A percentile compares a stretch with the other conserved stretches of the same genome.
Conservation (phyloP, 2,797 vertebrate species). For the Myiotriccus ornatus region DNA sequence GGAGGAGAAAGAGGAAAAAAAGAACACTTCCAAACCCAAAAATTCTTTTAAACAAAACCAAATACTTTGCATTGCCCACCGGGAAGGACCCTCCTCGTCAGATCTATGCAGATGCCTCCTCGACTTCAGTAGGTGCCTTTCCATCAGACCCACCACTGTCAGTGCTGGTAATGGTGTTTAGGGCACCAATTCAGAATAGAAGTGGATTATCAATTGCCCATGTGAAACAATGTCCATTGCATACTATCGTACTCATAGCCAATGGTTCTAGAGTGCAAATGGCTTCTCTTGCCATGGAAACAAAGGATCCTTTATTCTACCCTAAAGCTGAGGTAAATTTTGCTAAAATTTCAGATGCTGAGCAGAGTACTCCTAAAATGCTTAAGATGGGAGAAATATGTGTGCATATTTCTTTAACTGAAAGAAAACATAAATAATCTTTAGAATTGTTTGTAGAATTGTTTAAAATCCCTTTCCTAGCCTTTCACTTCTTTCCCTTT, state of each 20-base stretch:
- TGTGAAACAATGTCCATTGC: background rate
- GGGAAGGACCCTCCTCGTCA: background rate
- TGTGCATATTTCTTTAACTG: background rate
- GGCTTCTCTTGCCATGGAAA: background rate
- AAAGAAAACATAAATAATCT: background rate
- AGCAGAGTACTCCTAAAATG: background rate
- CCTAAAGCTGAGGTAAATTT: background rate
- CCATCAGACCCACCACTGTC: rapidly evolving
- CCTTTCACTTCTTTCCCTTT: background rate
- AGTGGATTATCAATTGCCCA: background rate
- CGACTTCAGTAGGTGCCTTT: background rate
- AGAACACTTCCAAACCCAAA: no score
- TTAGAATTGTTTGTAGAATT: background rate
- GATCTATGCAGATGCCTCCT: background rate
- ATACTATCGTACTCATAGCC: background rate
- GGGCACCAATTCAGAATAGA: background rate
- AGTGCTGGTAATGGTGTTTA: background rate
- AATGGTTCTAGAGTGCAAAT: background rate
- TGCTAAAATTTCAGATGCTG: background rate
- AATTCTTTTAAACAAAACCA: background rate
- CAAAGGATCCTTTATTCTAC: background rate
- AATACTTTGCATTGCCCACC: background rate
- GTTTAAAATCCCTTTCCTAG: background rate
- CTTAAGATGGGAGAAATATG: background rate
- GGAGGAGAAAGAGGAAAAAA: background rate